A percentile compares a stretch with the other conserved stretches of the same genome.
Evolutionary conservation across 35 echinoderm and acorn worm species (phyloP).

Genomic region (Ophioderma brevispina): DNA sequence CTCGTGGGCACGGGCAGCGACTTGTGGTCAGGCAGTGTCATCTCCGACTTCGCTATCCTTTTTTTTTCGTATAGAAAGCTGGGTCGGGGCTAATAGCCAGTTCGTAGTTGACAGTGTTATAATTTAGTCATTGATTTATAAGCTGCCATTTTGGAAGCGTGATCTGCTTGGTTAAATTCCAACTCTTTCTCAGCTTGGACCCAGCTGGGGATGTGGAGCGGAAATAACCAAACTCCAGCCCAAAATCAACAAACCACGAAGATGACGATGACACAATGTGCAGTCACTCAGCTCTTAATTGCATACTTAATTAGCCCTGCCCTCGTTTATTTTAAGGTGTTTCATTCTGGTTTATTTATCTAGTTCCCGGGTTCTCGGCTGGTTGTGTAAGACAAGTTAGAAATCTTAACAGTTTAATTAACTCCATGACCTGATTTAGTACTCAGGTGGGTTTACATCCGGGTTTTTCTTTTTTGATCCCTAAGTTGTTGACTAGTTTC

Average conservation of each 20-base stretch:
- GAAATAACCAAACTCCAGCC: not conserved
- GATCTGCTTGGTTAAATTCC: not conserved
- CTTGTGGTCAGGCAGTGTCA: not conserved
- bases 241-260: not conserved
- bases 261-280: not conserved
- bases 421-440: no score
- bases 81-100: not conserved
- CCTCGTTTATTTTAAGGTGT: not conserved
- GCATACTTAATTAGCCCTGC: not conserved
- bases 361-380: no score
- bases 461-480: no score
- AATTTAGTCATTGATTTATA: not conserved
- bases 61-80: not conserved
- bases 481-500: no score
- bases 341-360: no score
- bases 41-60: not conserved
- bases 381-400: no score
- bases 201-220: not conserved
- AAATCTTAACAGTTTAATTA: no score
- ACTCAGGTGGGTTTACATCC: no score
- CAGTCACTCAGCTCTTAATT: not conserved
- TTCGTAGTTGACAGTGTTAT: not conserved
- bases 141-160: constrained; percentile 3
- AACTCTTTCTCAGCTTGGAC: not conserved
- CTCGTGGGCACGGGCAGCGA: not conserved